phyloP scores from a whole-genome alignment of 1,140 invertebrate species.

The Drosophila arawakana region DNA sequence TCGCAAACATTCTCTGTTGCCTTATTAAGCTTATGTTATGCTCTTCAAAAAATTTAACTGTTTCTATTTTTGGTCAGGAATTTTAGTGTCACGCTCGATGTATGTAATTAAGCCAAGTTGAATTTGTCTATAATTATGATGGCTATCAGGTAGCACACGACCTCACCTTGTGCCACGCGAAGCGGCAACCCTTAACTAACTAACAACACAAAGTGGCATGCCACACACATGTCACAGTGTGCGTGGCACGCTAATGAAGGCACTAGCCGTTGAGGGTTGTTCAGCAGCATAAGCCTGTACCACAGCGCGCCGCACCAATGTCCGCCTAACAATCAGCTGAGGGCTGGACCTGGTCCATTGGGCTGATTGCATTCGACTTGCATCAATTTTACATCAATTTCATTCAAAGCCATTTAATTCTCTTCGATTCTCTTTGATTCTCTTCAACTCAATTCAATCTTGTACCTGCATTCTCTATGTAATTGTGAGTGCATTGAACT shows the following conservation, averaged over 20 bases:
- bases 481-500: conserved; percentile 46
- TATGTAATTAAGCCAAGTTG: conserved; percentile 27
- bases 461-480: conserved; percentile 20
- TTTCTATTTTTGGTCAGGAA: neutral
- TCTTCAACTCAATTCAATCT: conserved; percentile 28
- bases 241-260: conserved; percentile 39
- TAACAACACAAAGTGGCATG: conserved; percentile 1
- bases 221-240: conserved; percentile 4
- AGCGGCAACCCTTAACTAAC: conserved; percentile 46
- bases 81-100: conserved; percentile 3
- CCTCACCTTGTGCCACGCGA: conserved; percentile 13
- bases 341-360: conserved; percentile 22
- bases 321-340: conserved; percentile 19
- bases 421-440: conserved; percentile 17
- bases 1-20: neutral
- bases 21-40: neutral
- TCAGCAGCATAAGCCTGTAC: conserved; percentile 1
- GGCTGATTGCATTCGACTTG: conserved; percentile 27
- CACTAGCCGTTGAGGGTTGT: neutral
- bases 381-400: conserved; percentile 32
- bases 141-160: conserved; percentile 18
- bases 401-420: conserved; percentile 16
- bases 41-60: neutral
- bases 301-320: no score
- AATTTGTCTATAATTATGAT: conserved; percentile 56